Evolutionary conservation across 2,888 invertebrate species (phyloP).

Genomic region (Cyaniris semiargus): DNA sequence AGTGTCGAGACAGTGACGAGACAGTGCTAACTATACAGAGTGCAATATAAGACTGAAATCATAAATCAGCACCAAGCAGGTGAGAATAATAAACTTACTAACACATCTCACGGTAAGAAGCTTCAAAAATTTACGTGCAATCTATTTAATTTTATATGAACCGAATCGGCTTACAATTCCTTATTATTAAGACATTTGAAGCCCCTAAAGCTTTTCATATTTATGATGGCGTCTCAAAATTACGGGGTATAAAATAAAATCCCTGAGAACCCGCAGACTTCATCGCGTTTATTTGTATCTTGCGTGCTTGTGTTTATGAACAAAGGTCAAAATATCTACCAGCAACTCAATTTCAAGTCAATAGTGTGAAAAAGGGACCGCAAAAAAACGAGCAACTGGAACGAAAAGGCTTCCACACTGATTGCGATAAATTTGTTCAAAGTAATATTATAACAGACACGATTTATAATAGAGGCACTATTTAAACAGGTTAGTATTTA

Average conservation of each 20-base stretch:
- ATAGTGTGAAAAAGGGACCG: slow-evolving; percentile 31
- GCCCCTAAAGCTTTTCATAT: slow-evolving; percentile 25
- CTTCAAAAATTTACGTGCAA: background rate
- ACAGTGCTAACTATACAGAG: no score
- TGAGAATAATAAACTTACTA: background rate
- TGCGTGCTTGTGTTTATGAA: slow-evolving; percentile 25
- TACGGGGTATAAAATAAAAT: slow-evolving; percentile 21
- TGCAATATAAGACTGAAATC: no score
- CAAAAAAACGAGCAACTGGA: slow-evolving; percentile 14
- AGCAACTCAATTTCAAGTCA: slow-evolving; percentile 26
- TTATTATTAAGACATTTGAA: slow-evolving; percentile 19
- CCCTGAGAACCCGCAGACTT: background rate
- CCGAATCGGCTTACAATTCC: slow-evolving; percentile 14
- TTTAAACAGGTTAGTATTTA: no score
- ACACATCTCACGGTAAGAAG: background rate
- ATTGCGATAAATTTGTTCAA: background rate
- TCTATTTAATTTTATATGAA: slow-evolving; percentile 23
- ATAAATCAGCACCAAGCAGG: no score
- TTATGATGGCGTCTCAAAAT: slow-evolving; percentile 20
- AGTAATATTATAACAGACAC: no score
- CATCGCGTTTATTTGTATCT: slow-evolving; percentile 24
- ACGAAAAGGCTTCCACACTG: slow-evolving; percentile 8
- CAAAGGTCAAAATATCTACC: slow-evolving; percentile 7
- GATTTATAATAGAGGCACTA: no score
- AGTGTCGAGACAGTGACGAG: no score